phyloP scores from a whole-genome alignment of 2,797 vertebrate genomes.

The Lates japonicus region DNA sequence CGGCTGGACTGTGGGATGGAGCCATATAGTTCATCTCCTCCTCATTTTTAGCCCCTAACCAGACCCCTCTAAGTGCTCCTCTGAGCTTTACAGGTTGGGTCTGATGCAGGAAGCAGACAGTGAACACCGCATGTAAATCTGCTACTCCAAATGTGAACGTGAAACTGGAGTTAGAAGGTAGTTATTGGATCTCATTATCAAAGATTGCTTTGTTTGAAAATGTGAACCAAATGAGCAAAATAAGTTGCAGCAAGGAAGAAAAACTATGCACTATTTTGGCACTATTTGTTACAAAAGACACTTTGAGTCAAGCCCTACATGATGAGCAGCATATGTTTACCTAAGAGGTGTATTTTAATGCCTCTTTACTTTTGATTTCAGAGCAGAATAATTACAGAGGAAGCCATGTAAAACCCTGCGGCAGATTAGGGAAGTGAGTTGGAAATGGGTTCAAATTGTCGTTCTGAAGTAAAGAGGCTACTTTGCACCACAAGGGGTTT shows the following conservation, averaged over 20 bases:
- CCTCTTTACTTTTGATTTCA: constrained; percentile 79
- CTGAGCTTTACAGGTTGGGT: constrained; percentile 76
- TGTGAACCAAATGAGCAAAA: constrained; percentile 47
- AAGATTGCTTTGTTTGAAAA: constrained; percentile 56
- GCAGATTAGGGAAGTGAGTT: constrained; percentile 95
- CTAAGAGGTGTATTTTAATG: constrained; percentile 84
- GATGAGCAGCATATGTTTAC: constrained; percentile 91
- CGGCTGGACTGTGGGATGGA: constrained; percentile 78
- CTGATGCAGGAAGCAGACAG: constrained; percentile 80
- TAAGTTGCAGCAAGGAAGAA: constrained; percentile 6
- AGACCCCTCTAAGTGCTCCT: constrained; percentile 82
- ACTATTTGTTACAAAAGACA: constrained; percentile 69
- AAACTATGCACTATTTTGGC: constrained; percentile 19
- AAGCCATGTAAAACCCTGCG: constrained; percentile 89
- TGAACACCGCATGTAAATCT: constrained; percentile 64
- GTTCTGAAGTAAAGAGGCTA: constrained; percentile 94
- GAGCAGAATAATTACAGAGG: constrained; percentile 82
- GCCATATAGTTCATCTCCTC: constrained; percentile 85
- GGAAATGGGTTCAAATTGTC: constrained; percentile 97
- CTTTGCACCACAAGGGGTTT: constrained; percentile 94
- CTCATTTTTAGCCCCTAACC: constrained; percentile 81
- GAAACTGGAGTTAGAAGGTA: constrained; percentile 15
- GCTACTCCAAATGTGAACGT: constrained; percentile 29
- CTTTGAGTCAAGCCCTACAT: constrained; percentile 83
- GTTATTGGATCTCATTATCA: constrained; percentile 53